Percentiles rank a stretch among this genome's conserved stretches.
Evolutionary conservation across 2,888 invertebrate species (phyloP).

Genomic region (Volucella zonaria): DNA sequence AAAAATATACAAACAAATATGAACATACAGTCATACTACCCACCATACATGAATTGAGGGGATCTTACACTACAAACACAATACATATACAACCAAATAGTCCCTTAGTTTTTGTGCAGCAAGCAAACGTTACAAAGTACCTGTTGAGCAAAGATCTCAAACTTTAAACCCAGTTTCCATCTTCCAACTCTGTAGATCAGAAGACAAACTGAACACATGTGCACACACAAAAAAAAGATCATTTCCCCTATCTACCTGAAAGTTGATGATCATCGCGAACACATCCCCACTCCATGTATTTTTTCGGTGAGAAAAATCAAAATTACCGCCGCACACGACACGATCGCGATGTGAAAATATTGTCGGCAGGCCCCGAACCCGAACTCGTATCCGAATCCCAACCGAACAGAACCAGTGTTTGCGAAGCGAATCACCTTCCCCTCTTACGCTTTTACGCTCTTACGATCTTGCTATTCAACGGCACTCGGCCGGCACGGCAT

Average conservation of each 20-base stretch:
- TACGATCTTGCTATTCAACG: constrained; percentile 1
- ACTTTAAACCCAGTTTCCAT: neutral
- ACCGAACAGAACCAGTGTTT: constrained; percentile 55
- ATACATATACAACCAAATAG: too few species aligned
- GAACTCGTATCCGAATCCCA: constrained; percentile 1
- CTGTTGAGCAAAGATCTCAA: constrained; percentile 38
- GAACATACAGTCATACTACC: neutral
- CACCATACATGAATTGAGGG: too few species aligned
- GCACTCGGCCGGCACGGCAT: neutral
- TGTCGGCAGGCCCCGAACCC: constrained; percentile 39
- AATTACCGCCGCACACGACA: constrained; percentile 70
- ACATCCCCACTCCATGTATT: constrained; percentile 55
- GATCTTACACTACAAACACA: too few species aligned
- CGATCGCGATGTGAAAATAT: constrained; percentile 59
- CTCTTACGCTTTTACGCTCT: neutral
- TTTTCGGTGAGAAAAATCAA: constrained; percentile 54
- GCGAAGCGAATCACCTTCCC: constrained; percentile 55
- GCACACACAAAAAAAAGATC: neutral
- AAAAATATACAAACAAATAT: neutral
- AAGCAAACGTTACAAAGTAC: constrained; percentile 28
- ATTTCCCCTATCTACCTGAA: constrained; percentile 64
- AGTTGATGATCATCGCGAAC: constrained; percentile 52
- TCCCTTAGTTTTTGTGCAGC: constrained; percentile 32
- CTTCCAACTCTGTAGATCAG: constrained; percentile 33
- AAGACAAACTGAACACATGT: neutral